Conservation (phyloP, 2,797 vertebrate species). For the Enteromius treurensis region DNA sequence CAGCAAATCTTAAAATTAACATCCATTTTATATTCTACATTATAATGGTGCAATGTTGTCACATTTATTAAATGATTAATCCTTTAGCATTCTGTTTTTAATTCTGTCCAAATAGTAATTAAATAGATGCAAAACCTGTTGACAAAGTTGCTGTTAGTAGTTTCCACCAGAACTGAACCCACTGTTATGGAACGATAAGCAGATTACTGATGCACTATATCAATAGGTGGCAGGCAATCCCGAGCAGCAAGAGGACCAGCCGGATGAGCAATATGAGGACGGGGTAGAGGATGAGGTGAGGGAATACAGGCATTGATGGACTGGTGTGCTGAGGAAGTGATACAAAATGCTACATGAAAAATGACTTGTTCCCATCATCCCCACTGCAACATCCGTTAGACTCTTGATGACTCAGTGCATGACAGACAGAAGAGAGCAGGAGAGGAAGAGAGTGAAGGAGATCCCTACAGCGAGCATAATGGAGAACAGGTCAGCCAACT, state of each 20-base stretch:
- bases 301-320: constrained; percentile 26
- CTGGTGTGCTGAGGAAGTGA: constrained; percentile 11
- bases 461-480: constrained; percentile 78
- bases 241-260: constrained; percentile 85
- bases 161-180: not conserved
- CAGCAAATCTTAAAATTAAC: not conserved
- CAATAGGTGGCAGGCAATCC: constrained; percentile 84
- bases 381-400: constrained; percentile 63
- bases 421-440: constrained; percentile 75
- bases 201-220: constrained; percentile 25
- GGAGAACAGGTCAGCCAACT: constrained; percentile 74
- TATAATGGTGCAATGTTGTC: not conserved
- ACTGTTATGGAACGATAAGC: not conserved
- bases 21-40: not conserved
- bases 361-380: constrained; percentile 23
- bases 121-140: not conserved
- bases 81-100: not conserved
- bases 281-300: constrained; percentile 84
- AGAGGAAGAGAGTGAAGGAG: constrained; percentile 73
- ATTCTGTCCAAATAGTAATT: not conserved
- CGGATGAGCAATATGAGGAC: constrained; percentile 85
- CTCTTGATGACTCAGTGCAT: constrained; percentile 80
- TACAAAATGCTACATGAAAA: constrained; percentile 36
- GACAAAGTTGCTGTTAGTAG: not conserved
- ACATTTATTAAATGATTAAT: not conserved